phyloP scores from a whole-genome alignment of 2,797 vertebrate genomes.

The Threskiornis aethiopicus region DNA sequence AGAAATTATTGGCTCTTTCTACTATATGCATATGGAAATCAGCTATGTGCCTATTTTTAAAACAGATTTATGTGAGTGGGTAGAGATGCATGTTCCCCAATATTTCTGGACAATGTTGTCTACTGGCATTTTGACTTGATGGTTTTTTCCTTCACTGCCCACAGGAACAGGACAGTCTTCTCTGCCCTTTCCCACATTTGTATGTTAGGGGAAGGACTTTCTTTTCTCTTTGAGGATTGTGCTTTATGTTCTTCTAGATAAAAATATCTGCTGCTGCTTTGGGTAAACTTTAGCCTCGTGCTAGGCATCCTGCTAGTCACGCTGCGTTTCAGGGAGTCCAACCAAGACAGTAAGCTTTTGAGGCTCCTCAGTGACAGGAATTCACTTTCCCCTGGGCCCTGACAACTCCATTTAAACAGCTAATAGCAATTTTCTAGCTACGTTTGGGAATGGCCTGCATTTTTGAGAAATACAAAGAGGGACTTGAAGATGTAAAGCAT shows the following conservation, averaged over 20 bases:
- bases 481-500: neutral
- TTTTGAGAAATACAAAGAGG: neutral
- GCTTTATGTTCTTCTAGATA: neutral
- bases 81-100: neutral
- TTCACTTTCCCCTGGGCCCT: neutral
- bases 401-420: neutral
- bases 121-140: neutral
- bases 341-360: neutral
- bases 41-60: neutral
- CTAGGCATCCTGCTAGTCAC: neutral
- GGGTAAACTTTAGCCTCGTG: neutral
- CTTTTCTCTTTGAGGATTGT: neutral
- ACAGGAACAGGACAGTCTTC: neutral
- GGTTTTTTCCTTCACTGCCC: neutral
- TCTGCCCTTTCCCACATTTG: neutral
- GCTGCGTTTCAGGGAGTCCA: neutral
- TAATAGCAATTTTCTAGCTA: neutral
- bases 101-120: neutral
- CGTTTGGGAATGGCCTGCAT: fast-evolving
- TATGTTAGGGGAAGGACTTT: neutral
- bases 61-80: neutral
- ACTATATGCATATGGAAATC: neutral
- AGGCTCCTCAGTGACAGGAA: neutral
- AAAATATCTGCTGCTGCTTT: neutral
- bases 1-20: neutral